Evolutionary conservation across 2,888 invertebrate genomes (phyloP), one percentile per base, ranked within the genome.

Genomic region (Nomada flava): DNA sequence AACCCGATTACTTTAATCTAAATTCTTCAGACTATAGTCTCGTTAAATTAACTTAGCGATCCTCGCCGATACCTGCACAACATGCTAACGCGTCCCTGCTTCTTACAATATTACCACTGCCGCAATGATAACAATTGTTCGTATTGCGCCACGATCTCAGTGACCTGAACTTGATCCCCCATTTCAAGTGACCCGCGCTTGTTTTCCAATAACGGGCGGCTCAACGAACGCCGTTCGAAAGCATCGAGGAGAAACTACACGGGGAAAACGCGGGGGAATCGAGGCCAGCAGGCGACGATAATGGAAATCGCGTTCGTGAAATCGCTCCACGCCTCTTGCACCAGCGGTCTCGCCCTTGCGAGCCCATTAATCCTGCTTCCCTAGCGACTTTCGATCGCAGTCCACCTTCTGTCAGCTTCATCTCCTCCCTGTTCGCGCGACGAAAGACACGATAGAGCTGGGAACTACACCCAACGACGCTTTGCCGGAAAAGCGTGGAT

Each of bases 201-300:
- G 13, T 57, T 57, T 26, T 15, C 57, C 23, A 57, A 13, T 26
- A 13, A 10, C 23, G 23, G 10, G 9, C 11, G 42, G 29, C 42
- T 26, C 20, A 55, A 15, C 42, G 36, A 68, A 36, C 53, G 53
- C 11, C 55, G 55, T 68, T 20, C 13, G 18, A 20, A 20, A 55
- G 55, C 68, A 23, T 55, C 68, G 36, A 5, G 44, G 44, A 18
- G 55, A 20, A 57, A 73, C 44, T 63, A 44, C 53, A 26, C 10
- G 42, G 18, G 64, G 29, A 13, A 65, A 77, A 77, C 59, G 20
- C 20, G 36, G 47, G 23, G 29, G 36, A 67, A 79, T 74, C 73
- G 79, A 74, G 74, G 86, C 47, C 83, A 83, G 74, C 70, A 53
- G 73, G 74, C 44, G 62, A 63, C 83, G 75, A 72, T 86, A 86